Evolutionary conservation across 2,888 invertebrate species (phyloP).

Genomic region (Amphipoea lucens): DNA sequence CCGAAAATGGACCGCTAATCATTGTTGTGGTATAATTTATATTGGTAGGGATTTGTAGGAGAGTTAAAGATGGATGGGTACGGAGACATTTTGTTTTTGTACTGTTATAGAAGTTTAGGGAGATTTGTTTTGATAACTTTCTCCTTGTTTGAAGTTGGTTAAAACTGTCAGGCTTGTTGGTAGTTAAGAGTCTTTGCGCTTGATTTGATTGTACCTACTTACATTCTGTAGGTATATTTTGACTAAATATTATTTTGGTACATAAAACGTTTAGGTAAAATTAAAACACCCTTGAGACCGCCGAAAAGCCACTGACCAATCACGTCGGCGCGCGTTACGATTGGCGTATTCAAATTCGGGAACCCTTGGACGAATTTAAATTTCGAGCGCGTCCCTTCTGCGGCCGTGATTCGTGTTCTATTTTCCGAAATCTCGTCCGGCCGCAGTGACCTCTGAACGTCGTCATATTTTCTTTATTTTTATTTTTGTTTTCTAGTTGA

Average conservation of each 20-base stretch:
- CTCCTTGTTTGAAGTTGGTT: not conserved
- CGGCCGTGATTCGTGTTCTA: conserved; percentile 65
- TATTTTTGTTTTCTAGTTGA: conserved; percentile 60
- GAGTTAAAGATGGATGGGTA: conserved; percentile 1
- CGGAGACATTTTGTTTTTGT: conserved; percentile 8
- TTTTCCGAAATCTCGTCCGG: conserved; percentile 68
- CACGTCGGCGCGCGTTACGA: conserved; percentile 71
- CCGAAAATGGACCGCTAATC: conserved; percentile 81
- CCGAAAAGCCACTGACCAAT: conserved; percentile 74
- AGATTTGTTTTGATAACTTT: not conserved
- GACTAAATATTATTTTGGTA: conserved; percentile 4
- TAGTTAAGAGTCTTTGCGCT: not conserved
- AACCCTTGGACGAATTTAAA: conserved; percentile 77
- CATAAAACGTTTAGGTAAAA: conserved; percentile 53
- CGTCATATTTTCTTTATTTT: conserved; percentile 46
- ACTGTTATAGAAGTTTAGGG: not conserved
- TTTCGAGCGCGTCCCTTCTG: conserved; percentile 69
- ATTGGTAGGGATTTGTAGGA: conserved; percentile 36
- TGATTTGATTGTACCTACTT: not conserved
- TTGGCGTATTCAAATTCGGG: conserved; percentile 82
- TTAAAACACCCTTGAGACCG: conserved; percentile 65
- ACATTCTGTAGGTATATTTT: not conserved
- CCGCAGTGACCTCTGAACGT: conserved; percentile 67
- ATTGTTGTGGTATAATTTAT: conserved; percentile 61
- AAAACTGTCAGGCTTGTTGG: not conserved